Evolutionary conservation across 92 coral and sea anemone species (phyloP), one percentile per base, ranked within the genome.

Genomic region (Phenganax stokvisi): DNA sequence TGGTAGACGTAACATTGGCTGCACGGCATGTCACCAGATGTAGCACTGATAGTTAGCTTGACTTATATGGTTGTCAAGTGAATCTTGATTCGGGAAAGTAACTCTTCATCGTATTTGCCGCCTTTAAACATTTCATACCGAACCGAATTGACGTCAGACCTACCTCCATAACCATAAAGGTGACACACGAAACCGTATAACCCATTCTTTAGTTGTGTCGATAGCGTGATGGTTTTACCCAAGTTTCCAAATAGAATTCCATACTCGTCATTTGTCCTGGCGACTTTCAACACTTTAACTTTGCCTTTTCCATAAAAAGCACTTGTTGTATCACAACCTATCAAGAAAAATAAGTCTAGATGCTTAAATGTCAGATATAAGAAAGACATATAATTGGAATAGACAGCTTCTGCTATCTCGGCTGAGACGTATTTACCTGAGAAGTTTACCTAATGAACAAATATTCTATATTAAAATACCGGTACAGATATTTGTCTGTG

Each of bases 251-350:
- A 59, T 13, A 59, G 7, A 6, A 1, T 20, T 20, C 3, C 27
- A 25, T 59, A 59, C 7, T 59, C 3, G 25, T 20, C 25, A 20
- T 13, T 59, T 7, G 3, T 59, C 7, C 7, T 1, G 7, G 65
- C 65, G 25, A 59, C 65, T 20, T 7, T 59, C 3, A 59, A 59
- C 4, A 7, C 65, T 1, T 2, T 59, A 2, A 59, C 1, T 7
- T 59, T 59, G 2, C 65, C 65, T 59, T 59, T 59, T 2, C 65
- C 65, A 59, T 59, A 59, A 59, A 59, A 59, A 59, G 65, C 65
- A 59, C 65, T 59, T 20, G 65, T 59, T 1, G 65, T 59, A 59
- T 59, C 65, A 59, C n/a, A 59, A 1, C 65, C 65, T 1, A 6
- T 2, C 2, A 7, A 59, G 7, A 20, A 20, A 59, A 59, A 2